A percentile compares a stretch with the other conserved stretches of the same genome.
Conservation (phyloP, 2,113 vertebrate genomes). For the Lampris incognitus region DNA sequence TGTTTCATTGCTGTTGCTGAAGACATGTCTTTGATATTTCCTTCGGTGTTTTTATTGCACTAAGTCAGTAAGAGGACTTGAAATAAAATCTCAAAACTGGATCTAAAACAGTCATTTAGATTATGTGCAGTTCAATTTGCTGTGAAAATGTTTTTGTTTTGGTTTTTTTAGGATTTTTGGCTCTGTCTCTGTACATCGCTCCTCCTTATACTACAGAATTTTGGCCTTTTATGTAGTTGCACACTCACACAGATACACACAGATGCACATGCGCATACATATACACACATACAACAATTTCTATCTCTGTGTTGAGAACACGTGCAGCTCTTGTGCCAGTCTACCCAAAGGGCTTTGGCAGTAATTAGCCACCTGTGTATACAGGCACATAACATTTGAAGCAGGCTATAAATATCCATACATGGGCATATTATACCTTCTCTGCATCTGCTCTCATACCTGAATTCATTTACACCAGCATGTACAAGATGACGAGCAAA, state of each 20-base stretch:
- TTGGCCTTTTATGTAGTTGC: slow-evolving; percentile 70
- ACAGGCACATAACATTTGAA: slow-evolving; percentile 62
- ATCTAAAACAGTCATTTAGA: slow-evolving; percentile 77
- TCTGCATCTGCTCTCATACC: slow-evolving; percentile 25
- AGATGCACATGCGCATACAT: slow-evolving; percentile 18
- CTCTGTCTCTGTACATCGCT: slow-evolving; percentile 54
- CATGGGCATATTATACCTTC: slow-evolving; percentile 54
- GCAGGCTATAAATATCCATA: slow-evolving; percentile 76
- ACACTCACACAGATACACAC: slow-evolving; percentile 47
- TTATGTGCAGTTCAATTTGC: slow-evolving; percentile 66
- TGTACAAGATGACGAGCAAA: neutral
- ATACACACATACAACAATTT: neutral
- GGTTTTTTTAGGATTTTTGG: slow-evolving; percentile 49
- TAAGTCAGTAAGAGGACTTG: slow-evolving; percentile 3
- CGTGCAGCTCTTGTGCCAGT: slow-evolving; percentile 70
- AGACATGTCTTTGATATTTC: too few relatives aligned
- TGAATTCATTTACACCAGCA: slow-evolving; percentile 30
- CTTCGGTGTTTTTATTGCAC: too few relatives aligned
- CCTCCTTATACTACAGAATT: slow-evolving; percentile 60
- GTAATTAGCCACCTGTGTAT: slow-evolving; percentile 78
- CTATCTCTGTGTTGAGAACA: slow-evolving; percentile 47
- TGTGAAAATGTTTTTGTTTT: slow-evolving; percentile 36
- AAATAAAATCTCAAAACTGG: slow-evolving; percentile 68
- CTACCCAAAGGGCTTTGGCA: slow-evolving; percentile 69
- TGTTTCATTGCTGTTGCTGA: too few relatives aligned